phyloP scores from a whole-genome alignment of 2,113 vertebrate species.

The Cebus imitator region DNA sequence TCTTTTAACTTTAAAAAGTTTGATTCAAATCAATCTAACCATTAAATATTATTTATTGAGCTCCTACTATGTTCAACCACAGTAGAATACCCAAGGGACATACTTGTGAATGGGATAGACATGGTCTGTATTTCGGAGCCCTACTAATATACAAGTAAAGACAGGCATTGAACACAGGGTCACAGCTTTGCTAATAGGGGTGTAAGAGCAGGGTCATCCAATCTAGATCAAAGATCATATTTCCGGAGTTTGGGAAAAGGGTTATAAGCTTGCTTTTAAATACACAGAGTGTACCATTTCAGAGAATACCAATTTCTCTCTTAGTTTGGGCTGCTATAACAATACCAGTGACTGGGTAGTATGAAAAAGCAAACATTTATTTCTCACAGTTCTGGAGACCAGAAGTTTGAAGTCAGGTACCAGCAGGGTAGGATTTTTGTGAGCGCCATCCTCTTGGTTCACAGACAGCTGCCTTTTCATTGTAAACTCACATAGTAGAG shows the following conservation, averaged over 20 bases:
- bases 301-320: background rate
- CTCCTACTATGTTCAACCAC: background rate
- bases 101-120: background rate
- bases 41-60: background rate
- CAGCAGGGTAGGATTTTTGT: background rate
- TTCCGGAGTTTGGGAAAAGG: background rate
- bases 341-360: background rate
- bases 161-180: background rate
- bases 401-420: no score
- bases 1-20: background rate
- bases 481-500: background rate
- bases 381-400: background rate
- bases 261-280: background rate
- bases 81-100: background rate
- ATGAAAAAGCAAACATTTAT: background rate
- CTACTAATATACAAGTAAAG: background rate
- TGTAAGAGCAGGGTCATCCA: no score
- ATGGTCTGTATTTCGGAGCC: fast-evolving
- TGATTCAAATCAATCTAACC: background rate
- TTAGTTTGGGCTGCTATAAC: background rate
- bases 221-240: background rate
- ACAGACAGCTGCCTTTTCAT: background rate
- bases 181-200: fast-evolving
- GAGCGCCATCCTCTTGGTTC: no score
- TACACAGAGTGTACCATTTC: background rate